A percentile compares a stretch with the other conserved stretches of the same genome.
Conservation (phyloP, 2,888 invertebrate species). For the Thecocarcelia acutangulata region DNA sequence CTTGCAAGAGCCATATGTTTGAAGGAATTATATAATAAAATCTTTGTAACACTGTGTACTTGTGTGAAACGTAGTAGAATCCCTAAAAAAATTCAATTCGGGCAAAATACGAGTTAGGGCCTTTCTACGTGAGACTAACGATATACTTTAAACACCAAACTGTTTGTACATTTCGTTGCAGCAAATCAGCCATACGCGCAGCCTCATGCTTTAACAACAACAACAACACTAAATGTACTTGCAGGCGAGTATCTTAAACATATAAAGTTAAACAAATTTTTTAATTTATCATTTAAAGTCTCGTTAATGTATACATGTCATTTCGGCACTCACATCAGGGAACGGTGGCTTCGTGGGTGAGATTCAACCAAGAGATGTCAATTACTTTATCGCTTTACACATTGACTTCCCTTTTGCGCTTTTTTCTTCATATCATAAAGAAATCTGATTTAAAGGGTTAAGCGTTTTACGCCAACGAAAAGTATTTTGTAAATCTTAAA, state of each 20-base stretch:
- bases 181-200: slow-evolving; percentile 42
- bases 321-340: slow-evolving; percentile 43
- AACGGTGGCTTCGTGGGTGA: slow-evolving; percentile 54
- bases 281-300: slow-evolving; percentile 50
- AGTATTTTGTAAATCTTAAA: too few relatives aligned
- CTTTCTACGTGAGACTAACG: too few relatives aligned
- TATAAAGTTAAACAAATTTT: slow-evolving; percentile 40
- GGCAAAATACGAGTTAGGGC: too few relatives aligned
- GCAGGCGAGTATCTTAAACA: slow-evolving; percentile 33
- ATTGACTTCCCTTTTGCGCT: neutral
- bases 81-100: too few relatives aligned
- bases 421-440: neutral
- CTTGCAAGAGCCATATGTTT: too few relatives aligned
- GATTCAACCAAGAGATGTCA: slow-evolving; percentile 45
- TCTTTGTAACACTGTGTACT: too few relatives aligned
- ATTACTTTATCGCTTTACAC: slow-evolving; percentile 24
- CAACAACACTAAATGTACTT: neutral
- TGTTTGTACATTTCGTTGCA: slow-evolving; percentile 23
- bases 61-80: too few relatives aligned
- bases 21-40: too few relatives aligned
- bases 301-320: slow-evolving; percentile 59
- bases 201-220: slow-evolving; percentile 14
- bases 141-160: neutral
- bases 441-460: too few relatives aligned
- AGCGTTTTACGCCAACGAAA: too few relatives aligned